Base-by-base conservation (phyloP, 2,113 vertebrate genomes). In the Balaenoptera acutorostrata region DNA sequence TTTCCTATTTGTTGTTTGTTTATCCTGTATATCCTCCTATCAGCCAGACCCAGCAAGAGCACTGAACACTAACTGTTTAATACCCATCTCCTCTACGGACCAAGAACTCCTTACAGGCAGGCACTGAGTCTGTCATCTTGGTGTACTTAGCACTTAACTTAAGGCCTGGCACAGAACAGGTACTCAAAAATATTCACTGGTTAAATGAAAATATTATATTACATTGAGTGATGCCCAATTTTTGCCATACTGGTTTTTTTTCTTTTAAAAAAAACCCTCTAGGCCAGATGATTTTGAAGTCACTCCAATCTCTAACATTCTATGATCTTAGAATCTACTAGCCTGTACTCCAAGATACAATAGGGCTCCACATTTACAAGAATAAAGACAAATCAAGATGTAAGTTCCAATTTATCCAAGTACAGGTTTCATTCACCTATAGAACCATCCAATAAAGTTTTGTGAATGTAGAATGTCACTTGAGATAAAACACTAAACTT, bases 1-100 rank as follows among this genome's bases (percentile, higher is more conserved):
- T 33, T 75, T 93, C 68, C 92, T 93, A 49, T 88, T 88, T 92
- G 83, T 72, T 95, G 59, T 33, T 71, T 88, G 74, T 83, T 77
- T 71, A 68, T 77, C 93, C 44, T 64, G 93, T 36, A 31, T 6
- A n/a, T 68, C 66, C 46, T 88, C 21, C 83, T 59, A 44, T 52
- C 87, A 87, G 77, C n/a, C 80, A 98, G 84, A 88, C n/a, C 33
- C 81, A 84, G 75, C 29, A 92, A 36, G 33, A 49, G 57, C 57
- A 31, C 8, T 17, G 36, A 72, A 77, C 85, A 82, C 74, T 92
- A 64, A 84, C 55, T 66, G n/a, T 85, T 77, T 72, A 93, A 93
- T 71, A 49, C 10, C 46, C 59, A 59, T 69, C 46, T 78, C 55
- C 36, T 89, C 82, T 82, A 29, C 10, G 68, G 49, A 86, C 52